These are phyloP conservation scores for Lycocerus yunnanus DNA, from an alignment of 2,888 invertebrate genomes.

Conservation along the genomic window DNA sequence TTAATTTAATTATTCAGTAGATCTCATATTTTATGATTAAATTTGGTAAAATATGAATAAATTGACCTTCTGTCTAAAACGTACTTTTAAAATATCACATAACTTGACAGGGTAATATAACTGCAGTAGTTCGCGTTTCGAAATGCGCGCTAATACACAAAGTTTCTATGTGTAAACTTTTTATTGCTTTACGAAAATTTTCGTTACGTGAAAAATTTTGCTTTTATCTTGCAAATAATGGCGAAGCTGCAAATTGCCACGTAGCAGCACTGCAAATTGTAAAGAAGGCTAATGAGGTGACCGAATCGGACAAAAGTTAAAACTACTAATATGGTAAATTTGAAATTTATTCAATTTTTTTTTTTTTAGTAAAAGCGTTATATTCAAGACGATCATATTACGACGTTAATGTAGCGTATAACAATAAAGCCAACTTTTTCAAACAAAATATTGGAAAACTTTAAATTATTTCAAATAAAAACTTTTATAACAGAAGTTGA, in stretches of 20 bases:
- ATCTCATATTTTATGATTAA: not conserved
- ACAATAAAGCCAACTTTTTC: slow-evolving; percentile 23
- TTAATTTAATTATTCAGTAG: not conserved
- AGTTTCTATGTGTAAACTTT: not conserved
- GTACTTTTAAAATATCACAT: not conserved
- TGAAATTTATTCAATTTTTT: not conserved
- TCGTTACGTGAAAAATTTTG: not conserved
- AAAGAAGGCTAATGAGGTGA: not conserved
- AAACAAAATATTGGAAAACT: slow-evolving; percentile 23
- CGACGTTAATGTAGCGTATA: slow-evolving; percentile 27
- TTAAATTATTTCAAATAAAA: slow-evolving; percentile 31
- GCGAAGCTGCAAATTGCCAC: not conserved
- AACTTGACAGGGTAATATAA: not conserved
- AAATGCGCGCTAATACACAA: not conserved
- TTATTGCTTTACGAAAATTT: not conserved
- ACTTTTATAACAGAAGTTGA: slow-evolving; percentile 17
- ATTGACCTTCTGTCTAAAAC: not conserved
- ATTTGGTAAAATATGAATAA: not conserved
- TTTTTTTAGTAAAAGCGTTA: not conserved
- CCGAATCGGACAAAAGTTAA: not conserved
- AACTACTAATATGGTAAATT: not conserved
- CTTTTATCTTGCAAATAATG: not conserved
- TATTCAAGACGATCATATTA: slow-evolving; percentile 24
- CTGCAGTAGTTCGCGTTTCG: not conserved
- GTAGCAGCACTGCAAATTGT: not conserved